Base-by-base conservation (phyloP, 2,113 vertebrate species). In the Microcebus murinus region DNA sequence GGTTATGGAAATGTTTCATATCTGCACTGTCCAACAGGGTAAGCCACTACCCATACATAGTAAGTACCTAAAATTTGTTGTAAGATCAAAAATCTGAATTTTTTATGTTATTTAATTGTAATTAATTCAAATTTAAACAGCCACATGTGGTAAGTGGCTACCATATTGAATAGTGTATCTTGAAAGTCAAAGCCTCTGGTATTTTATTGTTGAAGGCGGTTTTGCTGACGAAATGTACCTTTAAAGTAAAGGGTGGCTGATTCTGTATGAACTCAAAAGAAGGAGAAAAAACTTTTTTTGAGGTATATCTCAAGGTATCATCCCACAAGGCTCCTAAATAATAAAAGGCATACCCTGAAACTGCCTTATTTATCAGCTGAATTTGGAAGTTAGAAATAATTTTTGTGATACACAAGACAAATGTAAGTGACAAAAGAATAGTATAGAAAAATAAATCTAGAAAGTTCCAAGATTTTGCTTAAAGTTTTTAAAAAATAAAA, bases 401-500 rank as follows among this genome's bases (percentile, higher is more conserved):
- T 84, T 90, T 94, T 80, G 94, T 74, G 57, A 90, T 45, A 83
- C 6, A 5, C 12, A 90, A 9, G 1, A 87, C 67, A 77, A 59
- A 80, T 29, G 14, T 80, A 90, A 96, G 39, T 63, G 18, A 77
- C 61, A 81, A 91, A 91, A 87, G 21, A 73, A 86, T 5, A 81
- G 4, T 36, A 81, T 6, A 85, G 45, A 63, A 87, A 91, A 94
- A 93, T 74, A 52, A 76, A 91, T 89, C 55, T 88, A 82, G 17
- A 70, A 81, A 88, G 65, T 57, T 55, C 20, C 48, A 96, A 87
- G 74, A 45, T 34, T 87, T 82, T 88, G 39, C 34, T 93, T 74
- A 96, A 74, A 20, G 9, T 82, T 85, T 85, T 86, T 20, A n/a
- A 95, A 82, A 96, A 85, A 68, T 61, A 92, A 96, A 94, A 73